These are phyloP conservation scores for Drosophila anomelani DNA, from an alignment of 2,888 invertebrate genomes.

Conservation along the genomic window DNA sequence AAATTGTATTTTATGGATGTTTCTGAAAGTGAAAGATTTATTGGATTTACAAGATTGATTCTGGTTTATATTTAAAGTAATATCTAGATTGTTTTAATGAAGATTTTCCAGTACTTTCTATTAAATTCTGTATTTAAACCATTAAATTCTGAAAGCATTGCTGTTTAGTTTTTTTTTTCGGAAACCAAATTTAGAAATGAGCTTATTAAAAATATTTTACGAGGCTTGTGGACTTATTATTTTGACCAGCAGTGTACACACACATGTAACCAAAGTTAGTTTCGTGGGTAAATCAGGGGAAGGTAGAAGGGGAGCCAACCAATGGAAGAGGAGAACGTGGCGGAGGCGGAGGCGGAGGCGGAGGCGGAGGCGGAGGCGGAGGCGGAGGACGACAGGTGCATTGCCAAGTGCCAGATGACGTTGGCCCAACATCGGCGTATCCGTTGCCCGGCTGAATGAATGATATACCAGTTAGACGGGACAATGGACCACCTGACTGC, in stretches of 20 bases:
- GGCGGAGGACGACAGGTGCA: slow-evolving; percentile 20
- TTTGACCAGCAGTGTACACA: background rate
- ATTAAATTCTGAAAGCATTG: too few species aligned
- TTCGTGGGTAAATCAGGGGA: background rate
- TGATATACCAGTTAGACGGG: slow-evolving; percentile 44
- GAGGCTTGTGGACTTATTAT: too few species aligned
- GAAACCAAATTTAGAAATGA: too few species aligned
- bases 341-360: background rate
- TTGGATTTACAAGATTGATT: background rate
- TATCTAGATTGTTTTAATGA: too few species aligned
- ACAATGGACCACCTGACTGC: slow-evolving; percentile 42
- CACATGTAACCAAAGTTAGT: slow-evolving; percentile 29
- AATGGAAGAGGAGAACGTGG: background rate
- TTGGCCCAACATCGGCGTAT: slow-evolving; percentile 42
- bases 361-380: too few species aligned
- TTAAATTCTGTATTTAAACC: too few species aligned
- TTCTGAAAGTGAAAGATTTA: background rate
- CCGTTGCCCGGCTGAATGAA: slow-evolving; percentile 38
- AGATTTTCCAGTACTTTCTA: too few species aligned
- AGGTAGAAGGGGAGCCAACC: background rate
- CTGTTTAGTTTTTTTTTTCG: too few species aligned
- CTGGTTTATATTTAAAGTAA: too few species aligned
- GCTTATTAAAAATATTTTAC: too few species aligned
- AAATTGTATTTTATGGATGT: background rate
- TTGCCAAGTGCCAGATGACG: slow-evolving; percentile 44